A percentile compares a stretch with the other conserved stretches of the same genome.
These are phyloP conservation scores for Cryptus viduatorius DNA, from an alignment of 2,888 invertebrate genomes.

Conservation along the genomic window DNA sequence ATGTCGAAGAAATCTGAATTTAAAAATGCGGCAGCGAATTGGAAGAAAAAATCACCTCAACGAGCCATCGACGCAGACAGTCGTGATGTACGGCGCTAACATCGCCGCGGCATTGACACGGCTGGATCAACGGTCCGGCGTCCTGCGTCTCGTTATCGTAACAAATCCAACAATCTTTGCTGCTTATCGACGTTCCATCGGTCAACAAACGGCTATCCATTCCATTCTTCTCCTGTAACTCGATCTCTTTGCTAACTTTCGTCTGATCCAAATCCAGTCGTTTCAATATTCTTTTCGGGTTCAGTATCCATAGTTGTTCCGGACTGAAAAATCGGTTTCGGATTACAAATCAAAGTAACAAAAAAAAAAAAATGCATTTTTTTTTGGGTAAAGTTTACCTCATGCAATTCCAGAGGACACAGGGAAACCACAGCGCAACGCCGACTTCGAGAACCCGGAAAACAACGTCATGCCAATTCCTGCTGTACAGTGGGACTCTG, in stretches of 20 bases:
- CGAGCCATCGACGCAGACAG: slow-evolving; percentile 95
- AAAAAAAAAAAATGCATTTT: slow-evolving; percentile 13
- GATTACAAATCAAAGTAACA: background rate
- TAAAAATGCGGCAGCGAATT: background rate
- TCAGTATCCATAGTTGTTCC: slow-evolving; percentile 96
- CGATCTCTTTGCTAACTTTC: slow-evolving; percentile 81
- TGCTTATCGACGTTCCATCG: slow-evolving; percentile 86
- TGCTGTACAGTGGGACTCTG: slow-evolving; percentile 94
- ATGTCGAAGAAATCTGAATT: background rate
- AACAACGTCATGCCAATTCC: slow-evolving; percentile 96
- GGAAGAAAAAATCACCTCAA: slow-evolving; percentile 88
- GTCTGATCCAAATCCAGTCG: slow-evolving; percentile 85
- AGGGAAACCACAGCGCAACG: slow-evolving; percentile 97
- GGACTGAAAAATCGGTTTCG: slow-evolving; percentile 85
- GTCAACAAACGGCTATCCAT: slow-evolving; percentile 75
- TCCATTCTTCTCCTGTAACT: slow-evolving; percentile 79
- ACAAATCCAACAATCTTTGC: slow-evolving; percentile 96
- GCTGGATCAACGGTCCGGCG: slow-evolving; percentile 92
- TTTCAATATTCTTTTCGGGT: slow-evolving; percentile 94
- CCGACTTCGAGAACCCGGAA: slow-evolving; percentile 97
- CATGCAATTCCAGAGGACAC: slow-evolving; percentile 98
- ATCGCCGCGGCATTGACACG: slow-evolving; percentile 96
- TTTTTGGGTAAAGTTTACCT: slow-evolving; percentile 84
- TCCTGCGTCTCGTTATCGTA: slow-evolving; percentile 93
- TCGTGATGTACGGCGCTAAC: slow-evolving; percentile 97